These are phyloP conservation scores for Thaumatotibia leucotreta DNA, from an alignment of 1,140 invertebrate species.

Conservation along the genomic window DNA sequence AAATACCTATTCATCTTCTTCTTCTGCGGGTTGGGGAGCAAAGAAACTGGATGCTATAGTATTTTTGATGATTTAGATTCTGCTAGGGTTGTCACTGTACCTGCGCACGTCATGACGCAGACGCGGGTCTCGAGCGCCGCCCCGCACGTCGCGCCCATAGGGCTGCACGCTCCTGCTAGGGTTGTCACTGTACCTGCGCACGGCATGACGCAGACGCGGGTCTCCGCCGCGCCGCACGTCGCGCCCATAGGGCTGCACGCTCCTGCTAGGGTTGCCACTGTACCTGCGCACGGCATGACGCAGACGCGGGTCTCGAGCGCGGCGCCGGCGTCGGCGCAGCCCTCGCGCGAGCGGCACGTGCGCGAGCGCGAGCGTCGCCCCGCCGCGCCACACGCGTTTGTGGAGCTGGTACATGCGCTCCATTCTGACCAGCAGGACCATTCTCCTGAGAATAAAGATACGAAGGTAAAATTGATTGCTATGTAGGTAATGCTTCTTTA, in stretches of 20 bases:
- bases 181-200: slow-evolving; percentile 68
- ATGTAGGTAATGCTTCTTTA: too few species aligned
- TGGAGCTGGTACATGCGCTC: slow-evolving; percentile 87
- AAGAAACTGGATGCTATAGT: too few species aligned
- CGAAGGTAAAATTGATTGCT: too few species aligned
- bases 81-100: too few species aligned
- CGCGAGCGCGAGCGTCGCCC: slow-evolving; percentile 86
- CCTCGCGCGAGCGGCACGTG: slow-evolving; percentile 78
- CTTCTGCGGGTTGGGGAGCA: too few species aligned
- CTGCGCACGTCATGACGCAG: too few species aligned
- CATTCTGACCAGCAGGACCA: slow-evolving; percentile 94
- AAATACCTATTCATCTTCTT: too few species aligned
- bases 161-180: slow-evolving; percentile 1
- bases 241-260: too few species aligned
- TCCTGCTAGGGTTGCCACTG: too few species aligned
- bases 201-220: slow-evolving; percentile 76
- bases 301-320: slow-evolving; percentile 74
- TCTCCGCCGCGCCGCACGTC: slow-evolving; percentile 84
- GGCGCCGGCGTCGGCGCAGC: slow-evolving; percentile 65
- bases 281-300: slow-evolving; percentile 74
- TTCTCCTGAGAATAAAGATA: slow-evolving; percentile 62
- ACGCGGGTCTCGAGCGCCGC: too few species aligned
- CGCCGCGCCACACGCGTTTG: slow-evolving; percentile 84
- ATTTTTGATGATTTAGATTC: too few species aligned
- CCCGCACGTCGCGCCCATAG: too few species aligned